A percentile compares a stretch with the other conserved stretches of the same genome.
These are phyloP conservation scores for Otocyon megalotis DNA, from an alignment of 2,113 vertebrate species.

Conservation along the genomic window DNA sequence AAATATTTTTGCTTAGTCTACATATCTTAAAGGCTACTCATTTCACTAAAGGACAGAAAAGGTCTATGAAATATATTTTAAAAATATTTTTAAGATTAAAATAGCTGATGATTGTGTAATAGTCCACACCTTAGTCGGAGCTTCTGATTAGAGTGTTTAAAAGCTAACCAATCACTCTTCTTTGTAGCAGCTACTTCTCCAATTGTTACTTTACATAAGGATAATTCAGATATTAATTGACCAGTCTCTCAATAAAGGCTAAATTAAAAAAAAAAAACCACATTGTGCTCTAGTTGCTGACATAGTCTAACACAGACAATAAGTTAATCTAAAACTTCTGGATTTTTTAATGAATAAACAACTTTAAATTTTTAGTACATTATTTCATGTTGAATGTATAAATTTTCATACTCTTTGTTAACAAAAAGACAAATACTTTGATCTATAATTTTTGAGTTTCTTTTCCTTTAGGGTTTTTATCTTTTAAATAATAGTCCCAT, in stretches of 20 bases:
- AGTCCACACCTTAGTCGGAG: neutral
- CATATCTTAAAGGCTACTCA: neutral
- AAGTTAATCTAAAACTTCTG: neutral
- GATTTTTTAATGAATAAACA: neutral
- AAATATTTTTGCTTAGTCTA: neutral
- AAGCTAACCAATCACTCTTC: neutral
- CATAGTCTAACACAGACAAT: neutral
- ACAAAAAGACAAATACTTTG: neutral
- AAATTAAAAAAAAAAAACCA: neutral
- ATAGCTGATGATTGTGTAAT: neutral
- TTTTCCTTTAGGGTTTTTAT: neutral
- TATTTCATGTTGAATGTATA: neutral
- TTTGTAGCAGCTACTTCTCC: neutral
- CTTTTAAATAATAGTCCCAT: neutral
- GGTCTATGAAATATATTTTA: neutral
- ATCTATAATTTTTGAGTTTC: neutral
- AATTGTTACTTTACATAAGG: neutral
- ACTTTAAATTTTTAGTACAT: neutral
- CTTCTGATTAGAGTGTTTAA: neutral
- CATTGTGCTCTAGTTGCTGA: neutral
- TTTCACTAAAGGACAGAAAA: neutral
- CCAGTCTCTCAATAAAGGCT: neutral
- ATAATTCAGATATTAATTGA: neutral
- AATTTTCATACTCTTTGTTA: neutral
- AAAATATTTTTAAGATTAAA: neutral